phyloP scores from a whole-genome alignment of 2,888 invertebrate species.

The Tricholauxania praeusta region DNA sequence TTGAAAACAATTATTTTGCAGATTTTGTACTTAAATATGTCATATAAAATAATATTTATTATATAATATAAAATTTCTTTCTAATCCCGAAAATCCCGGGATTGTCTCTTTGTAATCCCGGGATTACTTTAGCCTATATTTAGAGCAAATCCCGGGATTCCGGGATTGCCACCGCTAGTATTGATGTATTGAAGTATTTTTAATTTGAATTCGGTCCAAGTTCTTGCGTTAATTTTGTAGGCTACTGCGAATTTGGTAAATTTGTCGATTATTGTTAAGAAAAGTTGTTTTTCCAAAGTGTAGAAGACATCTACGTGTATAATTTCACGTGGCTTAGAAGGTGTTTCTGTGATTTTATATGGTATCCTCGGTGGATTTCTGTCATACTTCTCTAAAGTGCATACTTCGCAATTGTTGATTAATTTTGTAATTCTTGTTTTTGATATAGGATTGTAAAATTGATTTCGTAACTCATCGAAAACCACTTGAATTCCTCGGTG shows the following conservation, averaged over 20 bases:
- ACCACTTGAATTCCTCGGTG: slow-evolving; percentile 41
- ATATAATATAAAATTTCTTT: no score
- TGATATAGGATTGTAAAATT: slow-evolving; percentile 42
- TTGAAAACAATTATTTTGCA: no score
- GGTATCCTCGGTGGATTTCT: slow-evolving; percentile 39
- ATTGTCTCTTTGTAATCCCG: no score
- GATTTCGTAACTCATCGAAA: slow-evolving; percentile 27
- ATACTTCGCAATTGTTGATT: slow-evolving; percentile 47
- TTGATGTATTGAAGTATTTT: slow-evolving; percentile 31
- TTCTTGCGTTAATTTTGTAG: slow-evolving; percentile 34
- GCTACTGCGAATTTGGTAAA: slow-evolving; percentile 34
- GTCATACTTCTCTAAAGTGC: slow-evolving; percentile 42
- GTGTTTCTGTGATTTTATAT: slow-evolving; percentile 9
- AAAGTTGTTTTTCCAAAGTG: slow-evolving; percentile 29
- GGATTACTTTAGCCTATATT: no score
- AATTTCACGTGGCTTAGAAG: slow-evolving; percentile 27
- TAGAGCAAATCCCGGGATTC: no score
- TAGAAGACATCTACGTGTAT: slow-evolving; percentile 32
- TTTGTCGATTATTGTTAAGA: slow-evolving; percentile 38
- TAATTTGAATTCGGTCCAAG: slow-evolving; percentile 34
- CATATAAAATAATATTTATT: no score
- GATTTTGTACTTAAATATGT: no score
- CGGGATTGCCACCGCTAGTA: no score
- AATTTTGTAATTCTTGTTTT: slow-evolving; percentile 43
- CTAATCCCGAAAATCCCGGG: no score